phyloP scores from a whole-genome alignment of 2,113 vertebrate species.

The Irena cyanogastra region DNA sequence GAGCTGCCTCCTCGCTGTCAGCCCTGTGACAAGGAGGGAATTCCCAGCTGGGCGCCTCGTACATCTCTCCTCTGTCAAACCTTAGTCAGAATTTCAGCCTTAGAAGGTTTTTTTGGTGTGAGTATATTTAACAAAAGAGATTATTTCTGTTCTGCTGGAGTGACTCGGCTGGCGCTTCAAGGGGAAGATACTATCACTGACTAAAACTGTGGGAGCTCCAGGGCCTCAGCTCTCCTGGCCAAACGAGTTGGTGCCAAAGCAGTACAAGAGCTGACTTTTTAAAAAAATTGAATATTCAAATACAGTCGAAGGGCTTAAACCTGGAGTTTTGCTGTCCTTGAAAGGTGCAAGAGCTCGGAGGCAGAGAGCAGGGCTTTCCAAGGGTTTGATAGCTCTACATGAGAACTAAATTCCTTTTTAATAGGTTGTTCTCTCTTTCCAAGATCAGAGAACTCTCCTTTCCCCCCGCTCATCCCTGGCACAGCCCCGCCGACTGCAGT shows the following conservation, averaged over 20 bases:
- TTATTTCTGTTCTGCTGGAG: neutral
- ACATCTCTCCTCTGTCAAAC: neutral
- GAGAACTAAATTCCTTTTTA: slow-evolving; percentile 45
- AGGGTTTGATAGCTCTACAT: neutral
- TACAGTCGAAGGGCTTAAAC: neutral
- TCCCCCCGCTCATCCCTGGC: neutral
- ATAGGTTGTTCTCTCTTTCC: slow-evolving; percentile 20
- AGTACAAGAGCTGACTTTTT: neutral
- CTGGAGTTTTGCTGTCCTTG: slow-evolving; percentile 8
- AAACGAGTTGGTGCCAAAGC: neutral
- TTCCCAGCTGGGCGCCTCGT: neutral
- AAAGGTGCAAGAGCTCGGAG: neutral
- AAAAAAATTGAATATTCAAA: neutral
- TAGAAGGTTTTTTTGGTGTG: neutral
- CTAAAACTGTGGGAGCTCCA: neutral
- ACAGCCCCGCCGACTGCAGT: neutral
- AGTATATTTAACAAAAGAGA: neutral
- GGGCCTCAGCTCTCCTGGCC: neutral
- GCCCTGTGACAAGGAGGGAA: neutral
- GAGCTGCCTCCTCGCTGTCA: neutral
- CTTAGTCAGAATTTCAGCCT: neutral
- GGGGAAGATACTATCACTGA: neutral
- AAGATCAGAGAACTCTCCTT: slow-evolving; percentile 38
- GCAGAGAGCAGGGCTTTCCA: neutral
- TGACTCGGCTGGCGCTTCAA: neutral